Conservation (phyloP, 2,113 vertebrate genomes). For the Tragelaphus buxtoni region DNA sequence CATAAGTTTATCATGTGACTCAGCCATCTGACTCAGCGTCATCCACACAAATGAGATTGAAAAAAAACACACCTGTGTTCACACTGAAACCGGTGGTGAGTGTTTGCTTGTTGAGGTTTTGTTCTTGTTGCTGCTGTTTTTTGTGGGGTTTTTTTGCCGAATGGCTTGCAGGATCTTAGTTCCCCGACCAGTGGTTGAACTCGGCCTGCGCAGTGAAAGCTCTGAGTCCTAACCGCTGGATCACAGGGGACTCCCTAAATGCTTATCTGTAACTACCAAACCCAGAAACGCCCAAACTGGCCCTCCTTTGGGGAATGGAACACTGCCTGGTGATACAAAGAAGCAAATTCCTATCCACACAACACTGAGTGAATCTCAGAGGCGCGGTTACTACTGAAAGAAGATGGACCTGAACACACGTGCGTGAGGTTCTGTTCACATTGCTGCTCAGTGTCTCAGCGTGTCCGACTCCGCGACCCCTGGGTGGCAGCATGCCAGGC, state of each 20-base stretch:
- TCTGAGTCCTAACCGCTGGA: neutral
- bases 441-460: neutral
- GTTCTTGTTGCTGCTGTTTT: neutral
- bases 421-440: no score
- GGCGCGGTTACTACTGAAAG: rapidly evolving
- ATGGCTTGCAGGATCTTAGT: neutral
- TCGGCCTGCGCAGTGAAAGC: neutral
- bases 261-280: neutral
- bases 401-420: rapidly evolving
- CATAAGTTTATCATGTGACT: rapidly evolving
- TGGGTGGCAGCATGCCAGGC: rapidly evolving
- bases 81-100: rapidly evolving
- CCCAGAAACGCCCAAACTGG: no score
- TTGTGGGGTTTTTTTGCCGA: neutral
- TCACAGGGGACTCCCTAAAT: neutral
- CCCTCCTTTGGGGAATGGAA: neutral
- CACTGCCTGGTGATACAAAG: neutral
- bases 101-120: neutral
- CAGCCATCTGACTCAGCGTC: neutral
- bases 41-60: neutral
- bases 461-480: rapidly evolving
- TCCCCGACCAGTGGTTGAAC: neutral
- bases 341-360: no score
- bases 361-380: neutral
- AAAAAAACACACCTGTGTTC: no score